Evolutionary conservation across 2,888 invertebrate species (phyloP).

Genomic region (Heliconius ismenius): DNA sequence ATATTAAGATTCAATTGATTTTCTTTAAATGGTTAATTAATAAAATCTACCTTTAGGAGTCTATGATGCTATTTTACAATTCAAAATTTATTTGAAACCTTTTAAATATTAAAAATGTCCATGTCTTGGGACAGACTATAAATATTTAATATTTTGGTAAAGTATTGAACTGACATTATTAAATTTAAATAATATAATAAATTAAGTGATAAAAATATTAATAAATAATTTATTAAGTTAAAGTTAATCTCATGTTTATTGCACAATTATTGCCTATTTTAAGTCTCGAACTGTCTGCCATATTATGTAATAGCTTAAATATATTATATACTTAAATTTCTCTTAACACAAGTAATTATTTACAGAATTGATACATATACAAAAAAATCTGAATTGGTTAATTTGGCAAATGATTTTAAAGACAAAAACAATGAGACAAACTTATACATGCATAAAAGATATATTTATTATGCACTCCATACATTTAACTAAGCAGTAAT

Average conservation of each 20-base stretch:
- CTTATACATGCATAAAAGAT: background rate
- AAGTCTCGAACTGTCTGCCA: slow-evolving; percentile 16
- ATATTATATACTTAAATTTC: background rate
- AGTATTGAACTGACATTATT: slow-evolving; percentile 28
- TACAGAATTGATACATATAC: background rate
- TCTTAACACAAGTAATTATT: background rate
- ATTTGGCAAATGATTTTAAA: background rate
- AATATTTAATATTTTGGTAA: background rate
- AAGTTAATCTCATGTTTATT: slow-evolving; percentile 18
- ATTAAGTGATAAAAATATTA: background rate
- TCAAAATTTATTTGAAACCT: background rate
- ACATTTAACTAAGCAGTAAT: background rate
- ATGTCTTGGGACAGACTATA: background rate
- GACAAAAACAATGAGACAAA: background rate
- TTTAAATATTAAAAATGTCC: background rate
- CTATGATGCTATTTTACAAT: background rate
- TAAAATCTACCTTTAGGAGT: background rate
- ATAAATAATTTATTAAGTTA: background rate
- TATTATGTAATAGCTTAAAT: slow-evolving; percentile 4
- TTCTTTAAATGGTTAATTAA: background rate
- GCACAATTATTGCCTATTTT: background rate
- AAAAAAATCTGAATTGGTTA: background rate
- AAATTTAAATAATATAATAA: slow-evolving; percentile 11
- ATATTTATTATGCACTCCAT: background rate
- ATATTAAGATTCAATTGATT: background rate